These are phyloP conservation scores for Calliopum simillimum DNA, from an alignment of 2,888 invertebrate species.

Conservation along the genomic window DNA sequence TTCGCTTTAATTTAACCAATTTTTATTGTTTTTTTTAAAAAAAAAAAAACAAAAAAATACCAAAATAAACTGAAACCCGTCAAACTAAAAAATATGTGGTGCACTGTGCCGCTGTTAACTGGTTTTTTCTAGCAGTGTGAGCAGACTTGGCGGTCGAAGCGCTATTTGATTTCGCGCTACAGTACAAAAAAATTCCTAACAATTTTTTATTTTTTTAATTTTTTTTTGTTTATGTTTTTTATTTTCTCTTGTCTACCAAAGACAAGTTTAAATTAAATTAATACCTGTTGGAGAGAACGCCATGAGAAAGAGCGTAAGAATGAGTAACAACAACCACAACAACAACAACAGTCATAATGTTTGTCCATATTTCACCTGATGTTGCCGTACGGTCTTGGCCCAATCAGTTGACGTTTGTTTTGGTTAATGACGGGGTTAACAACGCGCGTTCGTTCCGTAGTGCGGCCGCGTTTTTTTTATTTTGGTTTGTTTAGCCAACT, in stretches of 20 bases:
- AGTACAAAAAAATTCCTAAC: too few relatives aligned
- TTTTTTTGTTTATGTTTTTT: not conserved
- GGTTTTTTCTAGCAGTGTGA: too few relatives aligned
- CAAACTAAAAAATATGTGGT: too few relatives aligned
- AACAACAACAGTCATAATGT: not conserved
- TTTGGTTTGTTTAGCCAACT: too few relatives aligned
- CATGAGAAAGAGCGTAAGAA: not conserved
- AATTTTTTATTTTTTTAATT: constrained; percentile 5
- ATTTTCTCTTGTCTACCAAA: not conserved
- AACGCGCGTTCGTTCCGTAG: not conserved
- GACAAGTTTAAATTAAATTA: constrained; percentile 12
- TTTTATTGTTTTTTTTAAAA: not conserved
- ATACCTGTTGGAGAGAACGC: not conserved
- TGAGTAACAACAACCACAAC: constrained; percentile 8
- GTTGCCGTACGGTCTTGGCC: constrained; percentile 5
- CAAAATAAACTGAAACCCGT: too few relatives aligned
- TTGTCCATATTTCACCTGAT: constrained; percentile 20
- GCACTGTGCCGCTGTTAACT: too few relatives aligned
- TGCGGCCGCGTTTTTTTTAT: too few relatives aligned
- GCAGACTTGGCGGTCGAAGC: too few relatives aligned
- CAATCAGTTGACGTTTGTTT: constrained; percentile 50
- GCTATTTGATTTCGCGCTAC: too few relatives aligned
- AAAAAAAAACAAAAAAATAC: too few relatives aligned
- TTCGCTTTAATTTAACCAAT: too few relatives aligned
- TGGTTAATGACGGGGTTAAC: constrained; percentile 32